A percentile compares a stretch with the other conserved stretches of the same genome.
Evolutionary conservation across 2,113 vertebrate genomes (phyloP).

Genomic region (Dicrurus megarhynchus): DNA sequence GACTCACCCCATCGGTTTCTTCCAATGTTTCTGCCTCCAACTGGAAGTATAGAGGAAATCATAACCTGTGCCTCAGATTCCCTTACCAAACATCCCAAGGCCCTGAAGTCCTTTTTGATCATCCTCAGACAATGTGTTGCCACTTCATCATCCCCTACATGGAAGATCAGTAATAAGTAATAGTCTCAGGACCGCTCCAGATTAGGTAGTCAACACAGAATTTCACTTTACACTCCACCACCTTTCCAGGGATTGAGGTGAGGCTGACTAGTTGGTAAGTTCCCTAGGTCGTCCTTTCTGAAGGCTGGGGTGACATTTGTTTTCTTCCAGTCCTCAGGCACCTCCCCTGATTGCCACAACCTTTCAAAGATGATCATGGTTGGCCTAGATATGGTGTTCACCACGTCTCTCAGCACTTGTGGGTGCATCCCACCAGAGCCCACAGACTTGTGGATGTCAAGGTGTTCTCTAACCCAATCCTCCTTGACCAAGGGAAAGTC

Average conservation of each 20-base stretch:
- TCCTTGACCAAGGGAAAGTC: background rate
- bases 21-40: background rate
- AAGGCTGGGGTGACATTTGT: background rate
- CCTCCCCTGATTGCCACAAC: background rate
- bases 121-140: fast-evolving
- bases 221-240: no score
- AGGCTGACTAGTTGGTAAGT: background rate
- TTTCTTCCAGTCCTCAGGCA: background rate
- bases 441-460: background rate
- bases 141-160: background rate
- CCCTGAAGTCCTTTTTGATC: background rate
- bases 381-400: background rate
- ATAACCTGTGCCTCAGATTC: background rate
- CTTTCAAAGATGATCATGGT: background rate
- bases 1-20: background rate
- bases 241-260: background rate
- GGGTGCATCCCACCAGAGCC: background rate
- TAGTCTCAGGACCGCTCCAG: fast-evolving
- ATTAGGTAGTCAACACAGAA: no score
- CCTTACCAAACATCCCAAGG: background rate
- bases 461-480: background rate
- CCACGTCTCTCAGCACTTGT: background rate
- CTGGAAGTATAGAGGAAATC: background rate
- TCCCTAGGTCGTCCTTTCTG: background rate
- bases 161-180: background rate